These are phyloP conservation scores for Brachionus calyciflorus DNA, from an alignment of 1,140 invertebrate species.

Conservation along the genomic window DNA sequence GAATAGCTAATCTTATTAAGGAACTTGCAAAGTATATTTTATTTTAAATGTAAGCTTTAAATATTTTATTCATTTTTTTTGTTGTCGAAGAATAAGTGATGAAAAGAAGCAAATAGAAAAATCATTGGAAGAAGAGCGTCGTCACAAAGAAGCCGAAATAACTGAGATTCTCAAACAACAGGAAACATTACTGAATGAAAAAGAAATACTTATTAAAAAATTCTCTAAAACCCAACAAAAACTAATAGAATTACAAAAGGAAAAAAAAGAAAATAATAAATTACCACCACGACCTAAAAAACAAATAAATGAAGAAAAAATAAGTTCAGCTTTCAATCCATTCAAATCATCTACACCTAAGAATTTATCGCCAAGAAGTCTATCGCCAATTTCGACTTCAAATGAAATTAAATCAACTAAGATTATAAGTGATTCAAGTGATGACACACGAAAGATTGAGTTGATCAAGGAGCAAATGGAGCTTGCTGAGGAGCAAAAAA, in stretches of 20 bases:
- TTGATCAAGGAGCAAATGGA: conserved; percentile 9
- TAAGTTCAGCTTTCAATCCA: not conserved
- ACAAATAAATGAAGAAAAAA: not conserved
- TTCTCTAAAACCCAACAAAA: conserved; percentile 43
- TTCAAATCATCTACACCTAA: conserved; percentile 20
- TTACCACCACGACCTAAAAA: not conserved
- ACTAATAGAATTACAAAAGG: not conserved
- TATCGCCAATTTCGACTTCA: not conserved
- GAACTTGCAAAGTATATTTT: conserved; percentile 52
- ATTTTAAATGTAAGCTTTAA: not conserved
- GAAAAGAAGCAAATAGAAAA: conserved; percentile 49
- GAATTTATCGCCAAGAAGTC: conserved; percentile 4
- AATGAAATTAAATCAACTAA: not conserved
- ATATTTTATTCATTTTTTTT: not conserved
- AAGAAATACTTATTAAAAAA: conserved; percentile 47
- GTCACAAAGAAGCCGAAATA: conserved; percentile 49
- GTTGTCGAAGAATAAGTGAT: conserved; percentile 48
- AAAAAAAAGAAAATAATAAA: conserved; percentile 17
- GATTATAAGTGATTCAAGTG: too few relatives aligned
- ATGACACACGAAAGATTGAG: not conserved
- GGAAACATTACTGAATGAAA: conserved; percentile 49
- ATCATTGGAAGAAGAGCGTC: conserved; percentile 48
- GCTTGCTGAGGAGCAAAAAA: conserved; percentile 43
- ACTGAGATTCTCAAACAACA: conserved; percentile 49
- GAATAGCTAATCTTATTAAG: conserved; percentile 53